Evolutionary conservation across 92 coral and sea anemone genomes (phyloP), one percentile per base, ranked within the genome.

Genomic region (Virgularia gustaviana): DNA sequence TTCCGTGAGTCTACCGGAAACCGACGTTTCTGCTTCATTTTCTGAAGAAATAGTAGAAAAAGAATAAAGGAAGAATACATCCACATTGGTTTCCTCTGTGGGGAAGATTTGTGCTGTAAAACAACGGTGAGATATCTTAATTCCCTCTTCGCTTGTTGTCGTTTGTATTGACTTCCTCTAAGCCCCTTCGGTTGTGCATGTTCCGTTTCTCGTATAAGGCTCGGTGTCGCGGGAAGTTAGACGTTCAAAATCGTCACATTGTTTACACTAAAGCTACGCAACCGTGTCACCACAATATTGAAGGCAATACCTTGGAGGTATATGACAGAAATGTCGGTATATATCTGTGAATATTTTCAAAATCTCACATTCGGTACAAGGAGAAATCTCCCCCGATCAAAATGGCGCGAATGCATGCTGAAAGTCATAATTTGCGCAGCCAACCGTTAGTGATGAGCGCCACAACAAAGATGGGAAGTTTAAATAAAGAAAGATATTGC

Each of bases 1-100:
- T 68, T 68, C 75, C 75, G 75, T 32, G 31, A 15, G 45, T 9
- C 75, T 30, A 68, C 75, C 75, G 75, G 75, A 68, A 68, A 68
- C 55, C 60, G 19, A 34, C 29, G 33, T 44, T 68, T 47, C 51
- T 68, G 75, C 75, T 32, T 11, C 23, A 15, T 43, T 68, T 49
- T 49, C 23, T 54, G 22, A 31, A 29, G 45, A 68, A 68, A 49
- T 38, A 16, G 11, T 37, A 45, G 6, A 10, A 11, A 23, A 23
- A 22, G 3, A 28, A 68, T n/a, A 19, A 49, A 2, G 22, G 34
- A 37, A 18, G 10, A 34, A 30, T 11, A 36, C 0, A 42, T 16
- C 66, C 34, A 60, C 27, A 31, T 60, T 60, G 66, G 18, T 13
- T 42, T 11, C 5, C 32, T 29, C 16, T 60, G 34, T 60, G 5